A percentile compares a stretch with the other conserved stretches of the same genome.
These are phyloP conservation scores for Centropristis striata DNA, from an alignment of 2,113 vertebrate genomes.

Conservation along the genomic window DNA sequence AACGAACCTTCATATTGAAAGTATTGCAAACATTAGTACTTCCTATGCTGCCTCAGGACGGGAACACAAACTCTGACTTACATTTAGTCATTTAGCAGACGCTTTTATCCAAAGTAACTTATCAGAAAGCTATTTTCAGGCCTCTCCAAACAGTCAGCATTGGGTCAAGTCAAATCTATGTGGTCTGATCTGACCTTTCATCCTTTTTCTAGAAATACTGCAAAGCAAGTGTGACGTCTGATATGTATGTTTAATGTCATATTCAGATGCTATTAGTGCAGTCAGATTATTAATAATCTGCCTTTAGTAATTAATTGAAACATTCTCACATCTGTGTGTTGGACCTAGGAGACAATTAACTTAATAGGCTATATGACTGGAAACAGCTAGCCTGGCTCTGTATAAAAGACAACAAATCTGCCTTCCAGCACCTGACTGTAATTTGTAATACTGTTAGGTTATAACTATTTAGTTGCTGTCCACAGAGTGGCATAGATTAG, in stretches of 20 bases:
- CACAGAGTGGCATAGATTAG: too few species aligned
- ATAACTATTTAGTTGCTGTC: too few species aligned
- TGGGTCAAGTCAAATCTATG: conserved; percentile 61
- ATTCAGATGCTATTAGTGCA: not conserved
- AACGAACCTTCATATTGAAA: not conserved
- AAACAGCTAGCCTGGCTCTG: not conserved
- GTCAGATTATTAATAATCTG: not conserved
- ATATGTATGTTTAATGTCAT: conserved; percentile 4
- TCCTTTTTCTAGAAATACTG: conserved; percentile 34
- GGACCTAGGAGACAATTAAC: not conserved
- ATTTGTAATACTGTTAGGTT: too few species aligned
- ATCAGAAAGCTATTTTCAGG: conserved; percentile 52
- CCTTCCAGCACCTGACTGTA: not conserved
- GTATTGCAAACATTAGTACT: not conserved
- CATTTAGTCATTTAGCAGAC: too few species aligned
- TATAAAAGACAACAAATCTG: not conserved
- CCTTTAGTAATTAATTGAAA: not conserved
- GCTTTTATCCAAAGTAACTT: too few species aligned
- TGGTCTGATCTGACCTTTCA: conserved; percentile 60
- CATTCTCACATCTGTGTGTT: too few species aligned
- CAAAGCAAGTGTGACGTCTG: conserved; percentile 3
- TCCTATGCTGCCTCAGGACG: not conserved
- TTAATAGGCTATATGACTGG: not conserved
- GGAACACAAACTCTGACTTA: conserved; percentile 32
- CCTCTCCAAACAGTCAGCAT: conserved; percentile 48